These are phyloP conservation scores for Emydocephalus ijimae DNA, from an alignment of 2,113 vertebrate species.

Conservation along the genomic window DNA sequence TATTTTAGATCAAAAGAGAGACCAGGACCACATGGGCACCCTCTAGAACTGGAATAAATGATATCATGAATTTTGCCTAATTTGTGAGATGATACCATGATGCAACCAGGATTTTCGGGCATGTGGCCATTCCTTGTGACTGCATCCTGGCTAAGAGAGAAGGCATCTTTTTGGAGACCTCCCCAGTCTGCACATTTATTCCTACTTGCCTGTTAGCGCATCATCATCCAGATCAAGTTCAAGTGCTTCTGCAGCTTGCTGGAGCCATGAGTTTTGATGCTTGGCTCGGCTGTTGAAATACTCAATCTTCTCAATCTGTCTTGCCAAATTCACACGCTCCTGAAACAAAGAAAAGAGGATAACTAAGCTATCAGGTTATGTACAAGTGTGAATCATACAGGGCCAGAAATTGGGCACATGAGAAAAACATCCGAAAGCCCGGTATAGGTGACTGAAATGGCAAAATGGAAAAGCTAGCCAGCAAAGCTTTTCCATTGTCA, in stretches of 20 bases:
- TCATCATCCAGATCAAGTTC: constrained; percentile 88
- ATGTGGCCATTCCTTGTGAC: too few relatives aligned
- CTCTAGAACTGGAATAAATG: neutral
- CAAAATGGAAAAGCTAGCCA: neutral
- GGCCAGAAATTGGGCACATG: neutral
- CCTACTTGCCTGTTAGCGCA: constrained; percentile 69
- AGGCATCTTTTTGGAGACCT: neutral
- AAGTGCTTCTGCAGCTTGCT: constrained; percentile 86
- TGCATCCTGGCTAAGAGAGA: neutral
- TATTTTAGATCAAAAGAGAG: neutral
- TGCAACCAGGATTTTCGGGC: neutral
- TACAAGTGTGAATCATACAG: neutral
- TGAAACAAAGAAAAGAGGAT: constrained; percentile 50
- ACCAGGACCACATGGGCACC: neutral
- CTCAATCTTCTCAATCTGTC: constrained; percentile 89
- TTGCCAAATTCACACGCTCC: constrained; percentile 86
- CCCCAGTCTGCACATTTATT: neutral
- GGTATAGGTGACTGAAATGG: neutral
- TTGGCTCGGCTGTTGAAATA: constrained; percentile 86
- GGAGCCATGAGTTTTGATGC: constrained; percentile 93
- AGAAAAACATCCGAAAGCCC: neutral
- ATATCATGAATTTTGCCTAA: neutral
- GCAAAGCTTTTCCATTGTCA: neutral
- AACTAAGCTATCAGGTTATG: neutral
- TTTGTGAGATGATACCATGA: neutral